These are phyloP conservation scores for Hiodon alosoides DNA, from an alignment of 2,113 vertebrate species.

Conservation along the genomic window DNA sequence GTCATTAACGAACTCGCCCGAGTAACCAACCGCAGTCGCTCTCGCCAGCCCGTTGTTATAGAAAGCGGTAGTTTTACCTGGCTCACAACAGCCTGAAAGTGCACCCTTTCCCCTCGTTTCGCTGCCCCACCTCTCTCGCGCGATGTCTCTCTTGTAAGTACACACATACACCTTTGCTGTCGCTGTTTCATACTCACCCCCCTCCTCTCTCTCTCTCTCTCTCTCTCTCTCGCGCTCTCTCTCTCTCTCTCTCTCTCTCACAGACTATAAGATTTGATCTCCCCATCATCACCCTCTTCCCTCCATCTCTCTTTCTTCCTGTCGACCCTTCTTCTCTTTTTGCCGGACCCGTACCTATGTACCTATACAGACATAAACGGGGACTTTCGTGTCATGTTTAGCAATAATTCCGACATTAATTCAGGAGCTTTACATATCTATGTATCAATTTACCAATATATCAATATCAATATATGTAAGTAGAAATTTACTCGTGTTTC, in stretches of 20 bases:
- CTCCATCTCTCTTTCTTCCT: neutral
- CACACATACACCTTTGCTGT: neutral
- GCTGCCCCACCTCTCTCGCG: neutral
- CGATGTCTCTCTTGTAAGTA: neutral
- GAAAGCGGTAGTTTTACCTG: neutral
- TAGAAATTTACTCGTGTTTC: no score
- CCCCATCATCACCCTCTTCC: no score
- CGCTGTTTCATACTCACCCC: neutral
- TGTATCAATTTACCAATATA: no score
- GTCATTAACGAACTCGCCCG: no score
- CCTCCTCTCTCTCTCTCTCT: constrained; percentile 6
- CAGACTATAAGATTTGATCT: no score
- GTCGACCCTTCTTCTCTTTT: neutral
- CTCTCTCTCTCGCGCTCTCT: neutral
- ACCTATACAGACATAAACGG: neutral
- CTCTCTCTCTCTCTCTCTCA: constrained; percentile 11
- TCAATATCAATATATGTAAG: no score
- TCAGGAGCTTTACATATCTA: no score
- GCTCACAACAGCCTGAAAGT: neutral
- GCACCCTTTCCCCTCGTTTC: neutral
- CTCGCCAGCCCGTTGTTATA: neutral
- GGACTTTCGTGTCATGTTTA: neutral
- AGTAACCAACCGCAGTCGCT: neutral
- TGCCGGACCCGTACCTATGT: neutral
- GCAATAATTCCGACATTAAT: no score